phyloP scores from a whole-genome alignment of 2,888 invertebrate genomes.

The Metalampra italica region DNA sequence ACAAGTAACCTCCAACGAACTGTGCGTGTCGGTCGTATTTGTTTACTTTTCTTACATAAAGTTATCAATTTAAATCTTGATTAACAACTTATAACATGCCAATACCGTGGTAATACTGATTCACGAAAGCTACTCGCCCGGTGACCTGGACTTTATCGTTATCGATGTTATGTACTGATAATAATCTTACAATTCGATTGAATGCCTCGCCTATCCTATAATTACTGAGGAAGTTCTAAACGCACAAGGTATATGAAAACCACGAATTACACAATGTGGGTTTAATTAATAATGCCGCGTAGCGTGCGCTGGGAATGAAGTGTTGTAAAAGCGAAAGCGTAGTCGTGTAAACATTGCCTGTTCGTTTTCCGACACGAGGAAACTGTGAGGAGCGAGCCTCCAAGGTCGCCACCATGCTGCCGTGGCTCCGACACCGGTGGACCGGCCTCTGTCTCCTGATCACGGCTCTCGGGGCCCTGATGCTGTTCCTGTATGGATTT shows the following conservation, averaged over 20 bases:
- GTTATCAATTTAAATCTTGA: no score
- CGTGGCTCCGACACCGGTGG: conserved; percentile 66
- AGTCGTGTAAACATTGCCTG: conserved; percentile 7
- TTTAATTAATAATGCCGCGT: conserved; percentile 20
- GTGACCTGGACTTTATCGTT: not conserved
- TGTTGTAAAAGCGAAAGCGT: conserved; percentile 28
- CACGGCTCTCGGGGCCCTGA: conserved; percentile 50
- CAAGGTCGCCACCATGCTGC: conserved; percentile 43
- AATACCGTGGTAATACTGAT: not conserved
- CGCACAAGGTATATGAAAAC: conserved; percentile 8
- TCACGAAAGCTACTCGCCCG: not conserved
- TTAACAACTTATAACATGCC: not conserved
- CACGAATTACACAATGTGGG: conserved; percentile 34
- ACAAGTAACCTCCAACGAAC: not conserved
- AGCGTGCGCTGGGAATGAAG: conserved; percentile 24
- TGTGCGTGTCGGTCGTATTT: not conserved
- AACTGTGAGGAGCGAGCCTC: not conserved
- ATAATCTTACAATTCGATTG: not conserved
- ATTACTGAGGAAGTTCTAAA: conserved; percentile 8
- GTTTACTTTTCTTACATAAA: not conserved
- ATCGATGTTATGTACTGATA: not conserved
- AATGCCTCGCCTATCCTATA: not conserved
- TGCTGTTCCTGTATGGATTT: conserved; percentile 79
- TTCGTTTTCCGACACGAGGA: not conserved
- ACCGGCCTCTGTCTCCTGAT: conserved; percentile 60